A percentile compares a stretch with the other conserved stretches of the same genome.
Conservation (phyloP, 2,113 vertebrate species). For the Coreoperca whiteheadi region DNA sequence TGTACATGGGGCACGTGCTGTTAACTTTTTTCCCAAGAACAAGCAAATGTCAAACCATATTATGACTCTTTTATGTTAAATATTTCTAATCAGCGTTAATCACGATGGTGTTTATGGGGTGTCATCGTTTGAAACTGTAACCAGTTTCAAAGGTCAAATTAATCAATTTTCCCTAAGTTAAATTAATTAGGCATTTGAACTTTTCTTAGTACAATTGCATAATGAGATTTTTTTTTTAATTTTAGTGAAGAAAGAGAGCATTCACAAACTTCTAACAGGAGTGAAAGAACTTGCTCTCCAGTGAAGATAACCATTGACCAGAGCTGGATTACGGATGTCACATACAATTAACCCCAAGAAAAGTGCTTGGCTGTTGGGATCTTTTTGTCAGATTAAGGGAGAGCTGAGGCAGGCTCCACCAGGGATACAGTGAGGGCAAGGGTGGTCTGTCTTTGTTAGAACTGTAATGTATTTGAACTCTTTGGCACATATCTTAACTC, state of each 20-base stretch:
- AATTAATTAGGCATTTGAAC: constrained; percentile 62
- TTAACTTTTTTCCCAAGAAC: too few relatives aligned
- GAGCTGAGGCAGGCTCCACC: constrained; percentile 35
- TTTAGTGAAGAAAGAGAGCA: not conserved
- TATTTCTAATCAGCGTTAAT: constrained; percentile 56
- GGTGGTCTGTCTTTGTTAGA: constrained; percentile 47
- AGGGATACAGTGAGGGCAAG: constrained; percentile 53
- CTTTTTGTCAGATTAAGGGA: constrained; percentile 58
- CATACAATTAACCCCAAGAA: constrained; percentile 73
- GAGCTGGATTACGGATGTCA: constrained; percentile 62
- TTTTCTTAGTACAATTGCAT: constrained; percentile 40
- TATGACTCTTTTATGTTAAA: constrained; percentile 25
- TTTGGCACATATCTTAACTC: constrained; percentile 35
- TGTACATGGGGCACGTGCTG: too few relatives aligned
- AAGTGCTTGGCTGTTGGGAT: constrained; percentile 60
- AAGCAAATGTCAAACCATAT: constrained; percentile 28
- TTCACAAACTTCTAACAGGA: constrained; percentile 8
- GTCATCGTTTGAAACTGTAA: constrained; percentile 21
- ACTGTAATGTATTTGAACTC: constrained; percentile 60
- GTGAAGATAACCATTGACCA: constrained; percentile 47
- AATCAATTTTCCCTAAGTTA: constrained; percentile 56
- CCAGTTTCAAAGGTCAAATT: constrained; percentile 54
- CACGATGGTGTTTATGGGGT: constrained; percentile 31
- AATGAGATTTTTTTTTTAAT: not conserved
- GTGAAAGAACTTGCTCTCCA: constrained; percentile 33